Evolutionary conservation across 2,113 vertebrate genomes (phyloP), one percentile per base, ranked within the genome.

Genomic region (Tachycineta bicolor): DNA sequence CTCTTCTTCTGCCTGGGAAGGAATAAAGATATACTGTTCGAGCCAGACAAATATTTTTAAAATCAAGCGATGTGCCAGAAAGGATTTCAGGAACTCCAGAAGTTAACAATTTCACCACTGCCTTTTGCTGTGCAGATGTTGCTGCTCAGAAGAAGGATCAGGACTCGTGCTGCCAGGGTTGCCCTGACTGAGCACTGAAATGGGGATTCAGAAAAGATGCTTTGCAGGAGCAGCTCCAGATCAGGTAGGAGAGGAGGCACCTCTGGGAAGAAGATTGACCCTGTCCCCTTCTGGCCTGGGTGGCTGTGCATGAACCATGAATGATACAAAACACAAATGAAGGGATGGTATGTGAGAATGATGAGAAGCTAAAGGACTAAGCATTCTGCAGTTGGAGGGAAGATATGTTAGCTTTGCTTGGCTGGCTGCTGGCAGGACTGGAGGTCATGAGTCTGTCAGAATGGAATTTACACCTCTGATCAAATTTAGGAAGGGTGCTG

Each of bases 11-110:
- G 73, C 91, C 84, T 34, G 68, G 47, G 70, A 92, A 95, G 76
- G 85, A 95, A 97, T 93, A 96, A 96, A 94, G 93, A 80, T 74
- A 88, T 41, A 80, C 93, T 97, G 96, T 95, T 90, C 60, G 24
- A 87, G 73, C 39, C 80, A 90, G 90, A 67, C 89, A 95, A 75
- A 60, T 88, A 93, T 94, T 93, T 96, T 92, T 93, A 20, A 88
- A 86, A 90, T 62, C 1, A 3, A 47, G 17, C 6, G 4, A 80
- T 75, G 58, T 83, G 83, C 83, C 91, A 94, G 87, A 34, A 87
- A 33, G 76, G 77, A 64, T 88, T 92, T 89, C 81, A 93, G 85
- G 62, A 69, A 25, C 67, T 87, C 76, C 56, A 33, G 26, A 79
- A 87, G 34, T 76, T 75, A 89, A 53, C 14, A 34, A 43, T 75